Base-by-base conservation (phyloP, 2,113 vertebrate species). In the Clarias gariepinus region DNA sequence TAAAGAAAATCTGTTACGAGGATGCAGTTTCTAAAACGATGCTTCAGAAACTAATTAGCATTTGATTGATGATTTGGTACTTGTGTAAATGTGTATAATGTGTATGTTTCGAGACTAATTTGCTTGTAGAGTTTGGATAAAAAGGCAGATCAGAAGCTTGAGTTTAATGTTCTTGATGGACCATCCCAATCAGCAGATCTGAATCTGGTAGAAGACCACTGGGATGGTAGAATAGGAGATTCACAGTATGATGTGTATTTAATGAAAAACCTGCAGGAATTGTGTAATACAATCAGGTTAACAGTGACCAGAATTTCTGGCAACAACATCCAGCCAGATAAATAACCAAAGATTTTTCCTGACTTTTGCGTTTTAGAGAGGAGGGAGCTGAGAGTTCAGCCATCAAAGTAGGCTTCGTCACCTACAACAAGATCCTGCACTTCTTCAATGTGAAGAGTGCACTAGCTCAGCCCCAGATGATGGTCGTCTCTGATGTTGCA, bases 391-490 rank as follows among this genome's bases (percentile, higher is more conserved):
- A 97, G 85, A 92, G 88, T 18, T 97, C 97, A 0, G 91, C 93
- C 1, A 91, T 98, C 57, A 96, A 93, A 83, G 98, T 99, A 52
- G 98, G 97, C 83, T 99, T 99, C 64, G 96, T 98, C 90, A 97
- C 98, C 60, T 99, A 98, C 4, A 96, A 98, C 95, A 99, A 98
- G 92, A 94, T 97, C 85, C 96, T 99, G 5, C 98, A 98, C 88
- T 99, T 99, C 95, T 99, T 98, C 90, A 99, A 99, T 9, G 96
- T 99, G 23, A 98, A 98, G 92, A 96, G 97, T 85, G 95, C 95
- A 33, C 89, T 99, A 93, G 97, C 97, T 69, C 98, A 99, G 93
- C 97, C 98, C 2, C 98, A 99, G 95, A 99, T 99, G 98, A 96
- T 99, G 97, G 97, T 99, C 91, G 97, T 99, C 79, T 98, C 98